Evolutionary conservation across 2,888 invertebrate species (phyloP).

Genomic region (Drosophila conformis): DNA sequence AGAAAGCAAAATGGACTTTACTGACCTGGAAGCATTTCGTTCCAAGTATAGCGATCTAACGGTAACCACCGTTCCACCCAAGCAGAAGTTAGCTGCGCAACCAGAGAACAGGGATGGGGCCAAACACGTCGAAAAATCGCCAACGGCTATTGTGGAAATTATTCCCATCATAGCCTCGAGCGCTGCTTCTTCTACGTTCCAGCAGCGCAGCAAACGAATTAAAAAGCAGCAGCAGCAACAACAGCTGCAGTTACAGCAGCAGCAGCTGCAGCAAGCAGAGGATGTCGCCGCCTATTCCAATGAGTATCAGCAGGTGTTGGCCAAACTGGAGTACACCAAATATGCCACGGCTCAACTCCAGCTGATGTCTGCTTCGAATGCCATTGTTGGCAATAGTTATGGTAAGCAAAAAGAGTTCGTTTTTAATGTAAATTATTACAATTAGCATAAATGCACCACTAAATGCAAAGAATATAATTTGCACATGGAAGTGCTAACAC

Average conservation of each 20-base stretch:
- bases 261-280: slow-evolving; percentile 16
- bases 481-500: background rate
- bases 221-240: slow-evolving; percentile 7
- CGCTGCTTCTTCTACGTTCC: background rate
- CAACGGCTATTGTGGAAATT: slow-evolving; percentile 45
- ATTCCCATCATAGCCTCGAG: slow-evolving; percentile 13
- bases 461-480: background rate
- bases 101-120: background rate
- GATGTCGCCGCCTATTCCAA: slow-evolving; percentile 44
- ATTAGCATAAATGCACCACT: background rate
- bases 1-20: slow-evolving; percentile 47
- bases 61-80: slow-evolving; percentile 57
- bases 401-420: slow-evolving; percentile 11
- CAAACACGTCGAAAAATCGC: background rate
- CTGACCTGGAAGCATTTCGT: slow-evolving; percentile 67
- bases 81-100: background rate
- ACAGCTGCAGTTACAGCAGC: slow-evolving; percentile 8
- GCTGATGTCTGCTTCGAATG: slow-evolving; percentile 41
- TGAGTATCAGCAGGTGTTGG: slow-evolving; percentile 66
- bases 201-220: background rate
- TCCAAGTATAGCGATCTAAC: slow-evolving; percentile 69
- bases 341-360: slow-evolving; percentile 65
- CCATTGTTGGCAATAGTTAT: background rate
- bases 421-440: background rate
- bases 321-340: slow-evolving; percentile 65